Conservation (phyloP, 2,113 vertebrate genomes). For the Nothoprocta perdicaria region DNA sequence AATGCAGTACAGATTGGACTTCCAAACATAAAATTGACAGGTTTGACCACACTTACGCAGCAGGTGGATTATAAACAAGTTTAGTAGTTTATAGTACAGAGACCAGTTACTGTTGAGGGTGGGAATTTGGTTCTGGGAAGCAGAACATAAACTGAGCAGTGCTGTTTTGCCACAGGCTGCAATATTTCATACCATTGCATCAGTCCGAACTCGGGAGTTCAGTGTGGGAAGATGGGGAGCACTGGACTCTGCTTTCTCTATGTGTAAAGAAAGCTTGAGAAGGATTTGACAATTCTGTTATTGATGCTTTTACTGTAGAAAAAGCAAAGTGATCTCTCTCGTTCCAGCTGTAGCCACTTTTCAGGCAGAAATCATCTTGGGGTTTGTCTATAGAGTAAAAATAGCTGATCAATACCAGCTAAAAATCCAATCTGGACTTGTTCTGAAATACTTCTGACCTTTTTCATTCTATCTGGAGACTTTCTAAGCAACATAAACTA, state of each 20-base stretch:
- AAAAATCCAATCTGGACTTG: background rate
- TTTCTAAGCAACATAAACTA: background rate
- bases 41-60: background rate
- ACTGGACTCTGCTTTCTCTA: background rate
- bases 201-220: background rate
- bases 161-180: background rate
- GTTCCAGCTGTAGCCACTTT: background rate
- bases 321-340: background rate
- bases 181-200: conserved; percentile 28
- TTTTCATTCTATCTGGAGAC: background rate
- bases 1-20: background rate
- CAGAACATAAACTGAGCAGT: background rate
- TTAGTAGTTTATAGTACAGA: background rate
- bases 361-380: background rate
- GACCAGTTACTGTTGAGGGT: background rate
- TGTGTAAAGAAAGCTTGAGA: background rate
- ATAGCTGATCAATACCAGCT: background rate
- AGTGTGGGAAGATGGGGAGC: background rate
- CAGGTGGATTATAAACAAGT: accelerated
- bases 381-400: background rate
- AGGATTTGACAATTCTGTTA: background rate
- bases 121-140: background rate
- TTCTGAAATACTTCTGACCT: background rate
- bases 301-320: background rate
- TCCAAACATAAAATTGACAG: background rate